Base-by-base conservation (phyloP, 2,797 vertebrate species). In the Bucorvus abyssinicus region DNA sequence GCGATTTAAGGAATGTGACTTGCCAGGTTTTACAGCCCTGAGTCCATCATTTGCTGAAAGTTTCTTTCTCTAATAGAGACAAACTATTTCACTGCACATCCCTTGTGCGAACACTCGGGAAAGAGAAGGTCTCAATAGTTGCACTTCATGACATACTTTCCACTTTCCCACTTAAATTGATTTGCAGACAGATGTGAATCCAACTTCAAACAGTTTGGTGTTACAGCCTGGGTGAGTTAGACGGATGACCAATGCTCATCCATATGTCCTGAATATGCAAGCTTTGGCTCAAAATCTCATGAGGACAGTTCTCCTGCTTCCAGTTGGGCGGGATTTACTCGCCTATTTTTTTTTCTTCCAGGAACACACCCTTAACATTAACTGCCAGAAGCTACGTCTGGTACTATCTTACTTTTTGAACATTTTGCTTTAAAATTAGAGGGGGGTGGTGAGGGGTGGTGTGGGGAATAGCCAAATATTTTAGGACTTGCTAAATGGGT, bases 361-460 rank as follows among this genome's bases (percentile, higher is more conserved):
- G 93, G 97, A 98, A 97, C 97, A 98, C 97, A 97, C 97, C 96
- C 89, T 93, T 94, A 95, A 88, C 57, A 57, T 5, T 90, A 90
- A 82, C 80, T 96, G 97, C 97, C 96, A 97, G 97, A 87, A 96
- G 60, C 95, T 98, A 96, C 97, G 95, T 97, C 96, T 82, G 61
- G 87, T 95, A 91, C 84, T 90, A 85, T 97, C 88, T 74, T 76
- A 26, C 56, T 77, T 84, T 86, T 94, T 94, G 70, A 96, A 79
- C 27, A 64, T 29, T 94, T 93, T 83, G 22, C 80, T 90, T 93
- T 60, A 94, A 96, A 97, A 96, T 91, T 94, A 93, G 74, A 84
- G 77, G 42, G 42, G 69, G 55, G 38, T 40, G 38, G 45, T 22
- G 22, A n/a, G n/a, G n/a, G n/a, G 19, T 19, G 45, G 45, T 20